Evolutionary conservation across 2,797 vertebrate genomes (phyloP), one percentile per base, ranked within the genome.

Genomic region (Scolopax bukidnonensis): DNA sequence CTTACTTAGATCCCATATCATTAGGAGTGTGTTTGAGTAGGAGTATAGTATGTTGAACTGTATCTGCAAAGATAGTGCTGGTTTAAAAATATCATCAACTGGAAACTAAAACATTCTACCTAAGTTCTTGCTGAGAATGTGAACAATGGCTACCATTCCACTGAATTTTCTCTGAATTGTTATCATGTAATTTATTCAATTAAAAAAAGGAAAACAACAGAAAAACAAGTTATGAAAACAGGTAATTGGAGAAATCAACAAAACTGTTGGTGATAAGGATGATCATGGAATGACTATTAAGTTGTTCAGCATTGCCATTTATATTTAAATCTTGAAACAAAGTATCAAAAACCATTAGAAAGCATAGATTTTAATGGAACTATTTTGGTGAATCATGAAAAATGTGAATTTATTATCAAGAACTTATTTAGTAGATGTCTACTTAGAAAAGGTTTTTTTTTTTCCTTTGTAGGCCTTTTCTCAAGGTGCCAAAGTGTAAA

Each of bases 261-360:
- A 68, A 84, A 78, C 90, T 57, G 24, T 43, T 48, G 10, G 28
- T 89, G 67, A 84, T 82, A 82, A 92, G 84, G 63, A 87, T 77
- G 84, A 84, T 45, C 53, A 28, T 68, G 12, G 16, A 93, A 75
- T 61, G 23, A 90, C n/a, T 78, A 93, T 95, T 84, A 94, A 87
- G 43, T 88, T 90, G 56, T 86, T 91, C 18, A 56, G 94, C 93
- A 57, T 84, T 94, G 48, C 16, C 2, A 64, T 73, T 90, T 79
- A 15, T 94, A 93, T 95, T 91, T 67, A 75, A 82, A 21, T 90
- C n/a, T 80, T 86, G 68, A 93, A 96, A 81, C 33, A 87, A 92
- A 80, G 89, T 89, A 80, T 96, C 70, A 93, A 79, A 95, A 95
- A 84, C n/a, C n/a, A 65, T 75, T 95, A 80, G 50, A 93, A 92